Base-by-base conservation (phyloP, 2,113 vertebrate genomes). In the Promerops cafer region DNA sequence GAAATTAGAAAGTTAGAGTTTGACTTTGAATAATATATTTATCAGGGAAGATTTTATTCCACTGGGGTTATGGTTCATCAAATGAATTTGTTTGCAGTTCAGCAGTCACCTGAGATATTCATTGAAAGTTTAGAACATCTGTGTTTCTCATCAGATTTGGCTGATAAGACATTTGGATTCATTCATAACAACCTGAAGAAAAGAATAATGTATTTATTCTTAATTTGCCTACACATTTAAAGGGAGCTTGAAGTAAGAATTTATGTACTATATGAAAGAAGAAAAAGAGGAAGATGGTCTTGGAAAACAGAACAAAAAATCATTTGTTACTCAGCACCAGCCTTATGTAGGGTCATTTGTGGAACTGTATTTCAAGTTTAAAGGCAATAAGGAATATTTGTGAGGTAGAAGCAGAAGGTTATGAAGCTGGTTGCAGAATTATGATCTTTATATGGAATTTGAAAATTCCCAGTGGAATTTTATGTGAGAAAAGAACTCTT, bases 11-110 rank as follows among this genome's bases (percentile, higher is more conserved):
- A 91, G 63, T 72, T 94, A 74, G 63, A 35, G 47, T 85, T 94
- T 94, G 69, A 79, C 78, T 96, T 94, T 89, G 74, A 95, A 89
- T 94, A 93, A 93, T 52, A 13, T 56, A 85, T 84, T 81, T 92
- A 49, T 95, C 64, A 79, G 24, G 45, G n/a, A 92, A 78, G 26
- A 72, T 87, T 90, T 91, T 94, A 92, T 95, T 93, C 92, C 44
- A n/a, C 9, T 81, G 72, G 69, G 61, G 19, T 65, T 94, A 76
- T 57, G 26, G 64, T 81, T 37, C 53, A 79, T 87, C 80, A 86
- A 42, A 92, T 61, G 49, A 91, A 90, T 91, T 83, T 90, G 37
- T 90, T 90, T 96, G 77, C 42, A 77, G 54, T 71, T 93, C 74
- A 69, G 44, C 61, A 83, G 47, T 44, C 65, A 93, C 77, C 79